phyloP scores from a whole-genome alignment of 2,113 vertebrate genomes.

The Sporophila hypoxantha region DNA sequence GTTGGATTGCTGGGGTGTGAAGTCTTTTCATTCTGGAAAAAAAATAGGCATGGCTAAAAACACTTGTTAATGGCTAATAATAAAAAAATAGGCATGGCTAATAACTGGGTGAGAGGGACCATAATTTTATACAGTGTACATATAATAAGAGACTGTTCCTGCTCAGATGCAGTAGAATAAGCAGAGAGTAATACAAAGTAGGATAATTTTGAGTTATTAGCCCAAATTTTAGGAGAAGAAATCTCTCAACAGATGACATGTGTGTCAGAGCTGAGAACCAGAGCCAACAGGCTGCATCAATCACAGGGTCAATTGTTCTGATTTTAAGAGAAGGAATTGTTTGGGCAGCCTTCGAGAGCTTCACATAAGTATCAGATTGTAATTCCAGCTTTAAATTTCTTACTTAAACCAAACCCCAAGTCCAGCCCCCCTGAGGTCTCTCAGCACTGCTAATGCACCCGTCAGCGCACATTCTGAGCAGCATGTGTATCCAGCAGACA shows the following conservation, averaged over 20 bases:
- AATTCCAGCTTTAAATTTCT: slow-evolving; percentile 11
- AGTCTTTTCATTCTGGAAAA: not conserved
- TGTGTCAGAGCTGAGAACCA: not conserved
- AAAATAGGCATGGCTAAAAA: not conserved
- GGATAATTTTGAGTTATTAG: not conserved
- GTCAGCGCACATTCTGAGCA: not conserved
- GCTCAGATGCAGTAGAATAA: not conserved
- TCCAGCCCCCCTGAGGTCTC: not conserved
- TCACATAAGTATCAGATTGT: not conserved
- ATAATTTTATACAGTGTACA: not conserved
- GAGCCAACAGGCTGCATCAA: not conserved
- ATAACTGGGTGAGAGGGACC: not conserved
- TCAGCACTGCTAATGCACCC: not conserved
- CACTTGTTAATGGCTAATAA: not conserved
- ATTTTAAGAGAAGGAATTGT: not conserved
- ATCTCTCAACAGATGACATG: not conserved
- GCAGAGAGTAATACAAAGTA: not conserved
- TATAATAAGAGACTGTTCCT: not conserved
- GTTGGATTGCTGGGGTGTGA: not conserved
- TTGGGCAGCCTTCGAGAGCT: not conserved
- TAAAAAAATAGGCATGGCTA: not conserved
- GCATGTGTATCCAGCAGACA: slow-evolving; percentile 11
- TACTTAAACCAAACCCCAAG: not conserved
- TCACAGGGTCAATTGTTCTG: not conserved
- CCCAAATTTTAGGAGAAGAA: not conserved